A percentile compares a stretch with the other conserved stretches of the same genome.
Evolutionary conservation across 2,113 vertebrate genomes (phyloP).

Genomic region (Alligator sinensis): DNA sequence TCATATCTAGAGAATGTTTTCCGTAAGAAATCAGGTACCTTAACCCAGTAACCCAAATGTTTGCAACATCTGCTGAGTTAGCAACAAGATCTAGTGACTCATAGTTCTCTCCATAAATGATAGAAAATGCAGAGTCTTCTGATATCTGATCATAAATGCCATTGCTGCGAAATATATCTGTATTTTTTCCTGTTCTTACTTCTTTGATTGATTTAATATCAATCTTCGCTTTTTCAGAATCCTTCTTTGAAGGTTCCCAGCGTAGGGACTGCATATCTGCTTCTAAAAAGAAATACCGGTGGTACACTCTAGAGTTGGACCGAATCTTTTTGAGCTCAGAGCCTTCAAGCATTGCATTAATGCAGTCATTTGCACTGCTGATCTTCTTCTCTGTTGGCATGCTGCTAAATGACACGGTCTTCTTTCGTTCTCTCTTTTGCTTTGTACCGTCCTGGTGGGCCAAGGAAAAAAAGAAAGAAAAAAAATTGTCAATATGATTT

Average conservation of each 20-base stretch:
- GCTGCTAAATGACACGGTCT: slow-evolving; percentile 97
- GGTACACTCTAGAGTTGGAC: slow-evolving; percentile 94
- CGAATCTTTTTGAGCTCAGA: slow-evolving; percentile 95
- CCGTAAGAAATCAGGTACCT: slow-evolving; percentile 97
- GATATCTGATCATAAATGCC: slow-evolving; percentile 98
- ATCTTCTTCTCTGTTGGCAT: slow-evolving; percentile 99
- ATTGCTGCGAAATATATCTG: slow-evolving; percentile 96
- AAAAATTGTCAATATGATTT: background rate
- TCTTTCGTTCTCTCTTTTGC: slow-evolving; percentile 94
- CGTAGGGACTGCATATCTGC: slow-evolving; percentile 97
- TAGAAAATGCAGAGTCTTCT: slow-evolving; percentile 95
- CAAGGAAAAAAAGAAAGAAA: background rate
- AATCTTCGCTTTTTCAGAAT: slow-evolving; percentile 97
- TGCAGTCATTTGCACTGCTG: slow-evolving; percentile 95
- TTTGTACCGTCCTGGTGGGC: slow-evolving; percentile 89
- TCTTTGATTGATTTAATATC: slow-evolving; percentile 97
- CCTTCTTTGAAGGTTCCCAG: slow-evolving; percentile 98
- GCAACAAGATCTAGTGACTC: slow-evolving; percentile 97
- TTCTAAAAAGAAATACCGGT: slow-evolving; percentile 93
- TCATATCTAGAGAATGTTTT: slow-evolving; percentile 95
- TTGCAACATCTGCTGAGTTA: slow-evolving; percentile 95
- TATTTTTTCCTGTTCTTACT: slow-evolving; percentile 96
- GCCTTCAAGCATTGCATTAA: slow-evolving; percentile 95
- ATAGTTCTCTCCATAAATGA: slow-evolving; percentile 97
- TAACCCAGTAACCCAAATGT: slow-evolving; percentile 97